Base-by-base conservation (phyloP, 2,888 invertebrate species). In the Acrobasis consociella region DNA sequence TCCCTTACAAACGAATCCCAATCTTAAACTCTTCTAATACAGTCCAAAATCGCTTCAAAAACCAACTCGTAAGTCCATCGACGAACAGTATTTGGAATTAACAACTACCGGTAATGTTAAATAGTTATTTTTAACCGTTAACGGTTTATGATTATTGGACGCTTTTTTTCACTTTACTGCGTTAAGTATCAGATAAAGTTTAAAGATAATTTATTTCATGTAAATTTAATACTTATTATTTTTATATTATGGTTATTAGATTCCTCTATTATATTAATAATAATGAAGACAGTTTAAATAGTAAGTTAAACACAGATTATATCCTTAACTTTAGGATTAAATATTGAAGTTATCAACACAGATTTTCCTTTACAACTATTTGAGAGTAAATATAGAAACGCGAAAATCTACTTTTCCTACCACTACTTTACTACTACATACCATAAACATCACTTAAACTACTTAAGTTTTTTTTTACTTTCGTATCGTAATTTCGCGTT, bases 91-190 rank as follows among this genome's bases (percentile, higher is more conserved):
- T 79, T 79, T 80, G 78, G 66, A 49, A 67, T 69, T 67, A 66
- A 70, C 72, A 76, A 74, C 77, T 75, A 71, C 75, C 75, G 74
- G 72, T 74, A 80, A 78, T 82, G 83, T 74, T 77, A 69, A 65
- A 75, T 76, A 72, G 78, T 79, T 86, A 85, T 85, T 84, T 85
- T 82, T 81, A 83, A 80, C 74, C 42, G 63, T 58, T 69, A 71
- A 65, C 65, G 64, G 72, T 80, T 80, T 78, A 81, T 75, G 71
- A 73, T 72, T 77, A 78, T 73, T 72, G 61, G 66, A 60, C 55
- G 65, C 66, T 71, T n/a, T n/a, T n/a, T n/a, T n/a, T 69, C 61
- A 61, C 42, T 64, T 64, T 58, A 62, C 53, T 67, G 55, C 31
- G 15, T 37, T 38, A 38, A 37, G 38, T 37, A 16, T 60, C 13